Conservation (phyloP, 2,113 vertebrate species). For the Malurus elegans region DNA sequence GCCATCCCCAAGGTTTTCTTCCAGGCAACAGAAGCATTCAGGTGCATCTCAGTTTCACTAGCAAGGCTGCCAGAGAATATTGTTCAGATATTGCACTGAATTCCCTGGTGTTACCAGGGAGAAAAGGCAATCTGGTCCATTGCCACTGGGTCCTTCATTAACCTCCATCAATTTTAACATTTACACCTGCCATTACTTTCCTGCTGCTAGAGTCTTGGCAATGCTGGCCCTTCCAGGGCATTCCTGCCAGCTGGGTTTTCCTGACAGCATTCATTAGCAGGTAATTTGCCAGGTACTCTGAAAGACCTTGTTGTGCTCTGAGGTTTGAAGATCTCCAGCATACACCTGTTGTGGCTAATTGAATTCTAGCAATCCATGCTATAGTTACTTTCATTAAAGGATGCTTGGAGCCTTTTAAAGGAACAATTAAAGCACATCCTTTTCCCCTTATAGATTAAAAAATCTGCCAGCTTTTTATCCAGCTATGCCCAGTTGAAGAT, state of each 20-base stretch:
- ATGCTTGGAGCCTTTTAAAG: not conserved
- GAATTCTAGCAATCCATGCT: slow-evolving; percentile 21
- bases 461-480: not conserved
- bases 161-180: not conserved
- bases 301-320: not conserved
- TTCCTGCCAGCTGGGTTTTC: not conserved
- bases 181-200: not conserved
- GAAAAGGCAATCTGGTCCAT: not conserved
- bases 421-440: not conserved
- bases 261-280: slow-evolving; percentile 17
- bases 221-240: not conserved
- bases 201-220: not conserved
- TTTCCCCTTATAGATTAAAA: not conserved
- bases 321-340: not conserved
- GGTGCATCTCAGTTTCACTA: not conserved
- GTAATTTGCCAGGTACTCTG: slow-evolving; percentile 16
- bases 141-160: not conserved
- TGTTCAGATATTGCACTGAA: not conserved
- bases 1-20: not conserved
- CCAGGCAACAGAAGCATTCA: not conserved
- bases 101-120: not conserved
- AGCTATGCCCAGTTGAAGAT: not conserved
- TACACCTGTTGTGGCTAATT: not conserved
- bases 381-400: not conserved
- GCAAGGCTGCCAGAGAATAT: not conserved